A percentile compares a stretch with the other conserved stretches of the same genome.
phyloP scores from a whole-genome alignment of 1,140 invertebrate genomes.

The Phthorimaea operculella region DNA sequence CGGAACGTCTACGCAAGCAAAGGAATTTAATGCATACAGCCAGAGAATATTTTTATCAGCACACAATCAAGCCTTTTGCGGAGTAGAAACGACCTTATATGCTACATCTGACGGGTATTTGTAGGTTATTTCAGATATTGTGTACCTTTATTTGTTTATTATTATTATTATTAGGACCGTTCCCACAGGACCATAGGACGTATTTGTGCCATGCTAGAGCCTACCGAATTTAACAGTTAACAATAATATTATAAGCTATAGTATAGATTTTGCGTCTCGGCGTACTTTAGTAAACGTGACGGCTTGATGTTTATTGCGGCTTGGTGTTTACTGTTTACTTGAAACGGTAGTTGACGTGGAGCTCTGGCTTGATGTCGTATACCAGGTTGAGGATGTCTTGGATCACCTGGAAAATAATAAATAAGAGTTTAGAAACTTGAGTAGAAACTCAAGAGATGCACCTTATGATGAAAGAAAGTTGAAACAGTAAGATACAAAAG shows the following conservation, averaged over 20 bases:
- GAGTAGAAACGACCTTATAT: too few relatives aligned
- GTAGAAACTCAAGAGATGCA: too few relatives aligned
- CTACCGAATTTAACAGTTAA: neutral
- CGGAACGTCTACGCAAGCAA: neutral
- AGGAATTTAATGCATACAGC: neutral
- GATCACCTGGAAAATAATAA: constrained; percentile 75
- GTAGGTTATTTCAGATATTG: neutral
- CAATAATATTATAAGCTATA: constrained; percentile 2
- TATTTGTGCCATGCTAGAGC: neutral
- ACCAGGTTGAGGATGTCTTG: constrained; percentile 84
- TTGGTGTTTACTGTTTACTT: constrained; percentile 23
- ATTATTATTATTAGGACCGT: too few relatives aligned
- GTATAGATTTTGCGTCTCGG: neutral
- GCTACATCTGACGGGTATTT: neutral
- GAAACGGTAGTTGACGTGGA: constrained; percentile 84
- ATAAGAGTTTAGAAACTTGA: neutral
- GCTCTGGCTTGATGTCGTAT: constrained; percentile 89
- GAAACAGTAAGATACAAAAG: too few relatives aligned
- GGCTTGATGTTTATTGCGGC: neutral
- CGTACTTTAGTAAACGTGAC: neutral
- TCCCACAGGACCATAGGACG: neutral
- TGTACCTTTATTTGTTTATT: too few relatives aligned
- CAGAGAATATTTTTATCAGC: too few relatives aligned
- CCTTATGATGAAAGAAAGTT: too few relatives aligned
- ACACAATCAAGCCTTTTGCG: too few relatives aligned